phyloP scores from a whole-genome alignment of 2,888 invertebrate genomes.

The Noctua pronuba region DNA sequence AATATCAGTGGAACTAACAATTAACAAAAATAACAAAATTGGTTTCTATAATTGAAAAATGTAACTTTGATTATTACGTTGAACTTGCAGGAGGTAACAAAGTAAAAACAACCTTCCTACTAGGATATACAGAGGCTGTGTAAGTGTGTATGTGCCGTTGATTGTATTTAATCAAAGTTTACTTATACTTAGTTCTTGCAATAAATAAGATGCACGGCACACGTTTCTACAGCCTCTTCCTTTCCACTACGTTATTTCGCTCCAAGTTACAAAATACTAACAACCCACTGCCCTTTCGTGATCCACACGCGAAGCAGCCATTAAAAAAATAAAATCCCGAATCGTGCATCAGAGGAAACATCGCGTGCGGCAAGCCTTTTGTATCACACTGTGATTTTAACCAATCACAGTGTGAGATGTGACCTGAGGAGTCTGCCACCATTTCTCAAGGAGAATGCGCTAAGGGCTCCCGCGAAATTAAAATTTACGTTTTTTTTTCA shows the following conservation, averaged over 20 bases:
- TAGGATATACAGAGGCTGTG: background rate
- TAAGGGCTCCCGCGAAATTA: no score
- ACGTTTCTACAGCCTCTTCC: conserved; percentile 3
- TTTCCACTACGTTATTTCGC: conserved; percentile 6
- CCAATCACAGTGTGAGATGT: conserved; percentile 29
- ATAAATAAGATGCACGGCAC: background rate
- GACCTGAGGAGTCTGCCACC: conserved; percentile 18
- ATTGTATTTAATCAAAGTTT: background rate
- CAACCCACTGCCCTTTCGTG: conserved; percentile 28
- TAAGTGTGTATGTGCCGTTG: background rate
- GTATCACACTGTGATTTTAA: conserved; percentile 36
- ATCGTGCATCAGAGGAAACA: conserved; percentile 41
- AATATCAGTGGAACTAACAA: conserved; percentile 38
- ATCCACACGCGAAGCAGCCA: conserved; percentile 56
- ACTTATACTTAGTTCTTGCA: background rate
- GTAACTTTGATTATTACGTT: background rate
- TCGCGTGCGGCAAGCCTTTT: conserved; percentile 58
- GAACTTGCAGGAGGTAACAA: background rate
- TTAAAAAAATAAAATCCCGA: conserved; percentile 51
- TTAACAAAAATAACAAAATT: conserved; percentile 65
- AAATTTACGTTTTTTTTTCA: no score
- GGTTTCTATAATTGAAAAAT: conserved; percentile 60
- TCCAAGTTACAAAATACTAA: conserved; percentile 26
- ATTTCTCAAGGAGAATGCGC: background rate
- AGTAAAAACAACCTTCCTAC: no score